Conservation (phyloP, 2,797 vertebrate species). For the Sternotherus odoratus region DNA sequence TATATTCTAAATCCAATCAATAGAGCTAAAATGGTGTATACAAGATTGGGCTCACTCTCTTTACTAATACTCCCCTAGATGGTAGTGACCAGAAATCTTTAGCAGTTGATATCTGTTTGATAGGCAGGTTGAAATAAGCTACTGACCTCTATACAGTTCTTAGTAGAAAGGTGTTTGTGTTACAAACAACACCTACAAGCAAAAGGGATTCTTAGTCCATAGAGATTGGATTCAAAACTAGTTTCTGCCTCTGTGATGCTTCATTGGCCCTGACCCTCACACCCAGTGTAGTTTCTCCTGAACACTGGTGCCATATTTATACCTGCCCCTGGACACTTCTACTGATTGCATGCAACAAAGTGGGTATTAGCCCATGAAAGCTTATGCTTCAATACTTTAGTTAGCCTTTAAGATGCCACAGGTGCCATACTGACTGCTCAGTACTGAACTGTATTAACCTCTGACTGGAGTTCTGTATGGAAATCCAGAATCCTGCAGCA, state of each 20-base stretch:
- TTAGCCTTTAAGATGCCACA: too few species aligned
- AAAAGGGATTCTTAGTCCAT: slow-evolving; percentile 31
- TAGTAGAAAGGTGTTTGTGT: slow-evolving; percentile 19
- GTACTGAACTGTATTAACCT: slow-evolving; percentile 20
- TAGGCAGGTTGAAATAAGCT: not conserved
- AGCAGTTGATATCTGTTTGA: not conserved
- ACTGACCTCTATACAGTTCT: not conserved
- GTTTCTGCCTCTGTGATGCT: slow-evolving; percentile 30
- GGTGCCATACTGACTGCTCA: slow-evolving; percentile 45
- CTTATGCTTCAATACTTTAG: too few species aligned
- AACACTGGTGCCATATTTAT: not conserved
- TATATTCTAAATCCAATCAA: not conserved
- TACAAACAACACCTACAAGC: slow-evolving; percentile 30
- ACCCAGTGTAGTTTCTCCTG: not conserved
- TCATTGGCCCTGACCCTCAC: slow-evolving; percentile 29
- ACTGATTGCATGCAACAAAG: too few species aligned
- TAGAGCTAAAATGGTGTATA: not conserved
- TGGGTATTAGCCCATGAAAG: too few species aligned
- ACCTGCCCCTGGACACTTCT: too few species aligned
- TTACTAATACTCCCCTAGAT: not conserved
- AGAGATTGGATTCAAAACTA: slow-evolving; percentile 48
- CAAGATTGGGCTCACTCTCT: not conserved
- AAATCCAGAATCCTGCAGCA: slow-evolving; percentile 66
- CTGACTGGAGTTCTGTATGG: slow-evolving; percentile 41
- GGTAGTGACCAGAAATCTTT: not conserved